Evolutionary conservation across 35 echinoderm and acorn worm species (phyloP).

Genomic region (Patiria miniata): DNA sequence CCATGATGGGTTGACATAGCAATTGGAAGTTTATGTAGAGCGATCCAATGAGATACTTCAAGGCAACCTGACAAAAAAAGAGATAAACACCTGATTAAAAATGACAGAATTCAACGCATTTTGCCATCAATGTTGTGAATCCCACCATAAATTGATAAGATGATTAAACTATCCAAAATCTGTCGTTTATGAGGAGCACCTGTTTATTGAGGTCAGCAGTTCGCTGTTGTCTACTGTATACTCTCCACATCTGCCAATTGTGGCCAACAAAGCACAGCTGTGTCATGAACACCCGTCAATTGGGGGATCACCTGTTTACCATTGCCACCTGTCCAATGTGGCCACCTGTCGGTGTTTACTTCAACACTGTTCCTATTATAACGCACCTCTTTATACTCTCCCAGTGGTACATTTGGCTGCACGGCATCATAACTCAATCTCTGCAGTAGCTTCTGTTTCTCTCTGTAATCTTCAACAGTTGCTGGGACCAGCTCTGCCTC

Average conservation of each 20-base stretch:
- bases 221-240: too few relatives aligned
- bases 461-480: constrained; percentile 71
- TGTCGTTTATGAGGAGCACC: too few relatives aligned
- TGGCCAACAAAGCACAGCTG: too few relatives aligned
- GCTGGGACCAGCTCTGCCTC: constrained; percentile 79
- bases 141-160: too few relatives aligned
- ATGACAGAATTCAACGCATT: too few relatives aligned
- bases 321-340: background rate
- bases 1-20: constrained; percentile 83
- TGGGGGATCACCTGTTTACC: too few relatives aligned
- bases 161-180: too few relatives aligned
- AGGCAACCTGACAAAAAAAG: constrained; percentile 71
- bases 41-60: constrained; percentile 77
- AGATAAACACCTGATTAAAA: background rate
- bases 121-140: too few relatives aligned
- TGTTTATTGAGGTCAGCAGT: too few relatives aligned
- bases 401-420: constrained; percentile 57
- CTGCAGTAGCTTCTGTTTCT: constrained; percentile 82
- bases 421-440: constrained; percentile 58
- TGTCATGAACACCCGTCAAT: too few relatives aligned
- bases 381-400: constrained; percentile 60
- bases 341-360: background rate
- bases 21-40: constrained; percentile 90
- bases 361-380: background rate
- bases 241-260: too few relatives aligned